These are phyloP conservation scores for Oreochromis aureus DNA, from an alignment of 2,113 vertebrate species.

Conservation along the genomic window DNA sequence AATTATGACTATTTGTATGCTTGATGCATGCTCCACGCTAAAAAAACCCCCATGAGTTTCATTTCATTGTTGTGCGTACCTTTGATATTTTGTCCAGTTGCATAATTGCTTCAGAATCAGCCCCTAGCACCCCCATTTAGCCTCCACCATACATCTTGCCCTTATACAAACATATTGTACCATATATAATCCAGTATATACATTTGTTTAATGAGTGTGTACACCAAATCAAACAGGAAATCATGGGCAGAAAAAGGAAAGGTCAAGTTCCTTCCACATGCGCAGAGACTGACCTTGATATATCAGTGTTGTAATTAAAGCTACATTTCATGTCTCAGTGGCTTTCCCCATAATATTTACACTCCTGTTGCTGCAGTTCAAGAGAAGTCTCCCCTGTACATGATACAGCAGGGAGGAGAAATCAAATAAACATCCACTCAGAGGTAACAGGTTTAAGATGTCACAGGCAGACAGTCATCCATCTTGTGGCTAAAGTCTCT, in stretches of 20 bases:
- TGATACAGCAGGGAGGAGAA: conserved; percentile 60
- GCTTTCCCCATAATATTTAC: conserved; percentile 69
- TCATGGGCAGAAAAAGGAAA: conserved; percentile 44
- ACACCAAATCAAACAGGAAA: conserved; percentile 57
- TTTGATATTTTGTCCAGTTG: conserved; percentile 32
- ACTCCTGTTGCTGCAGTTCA: conserved; percentile 55
- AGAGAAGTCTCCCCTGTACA: conserved; percentile 51
- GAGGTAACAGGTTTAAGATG: conserved; percentile 76
- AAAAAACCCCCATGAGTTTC: not conserved
- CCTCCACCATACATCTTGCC: conserved; percentile 17
- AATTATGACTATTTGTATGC: not conserved
- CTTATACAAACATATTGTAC: conserved; percentile 49
- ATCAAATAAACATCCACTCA: conserved; percentile 72
- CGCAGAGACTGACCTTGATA: conserved; percentile 50
- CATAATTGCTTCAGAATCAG: not conserved
- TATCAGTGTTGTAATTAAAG: conserved; percentile 72
- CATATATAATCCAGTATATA: conserved; percentile 49
- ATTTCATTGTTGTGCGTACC: not conserved
- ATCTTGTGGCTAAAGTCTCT: conserved; percentile 53
- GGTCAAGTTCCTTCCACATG: conserved; percentile 52
- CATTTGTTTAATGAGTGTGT: conserved; percentile 53
- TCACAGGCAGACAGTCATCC: conserved; percentile 65
- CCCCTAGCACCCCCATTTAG: not conserved
- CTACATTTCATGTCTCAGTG: conserved; percentile 72
- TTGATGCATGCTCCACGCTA: not conserved